A percentile compares a stretch with the other conserved stretches of the same genome.
Evolutionary conservation across 2,797 vertebrate species (phyloP).

Genomic region (Leuciscus waleckii): DNA sequence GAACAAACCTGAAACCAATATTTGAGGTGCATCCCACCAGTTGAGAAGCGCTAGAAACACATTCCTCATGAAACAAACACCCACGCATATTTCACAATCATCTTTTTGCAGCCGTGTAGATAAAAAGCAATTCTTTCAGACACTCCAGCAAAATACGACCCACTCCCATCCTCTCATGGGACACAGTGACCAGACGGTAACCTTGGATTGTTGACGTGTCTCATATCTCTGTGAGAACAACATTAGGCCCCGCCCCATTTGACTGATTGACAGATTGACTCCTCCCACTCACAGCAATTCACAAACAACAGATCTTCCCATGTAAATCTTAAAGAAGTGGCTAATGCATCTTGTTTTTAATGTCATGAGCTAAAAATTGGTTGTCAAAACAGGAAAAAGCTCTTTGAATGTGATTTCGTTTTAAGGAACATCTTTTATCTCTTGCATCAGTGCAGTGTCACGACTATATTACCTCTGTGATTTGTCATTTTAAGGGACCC

Average conservation of each 20-base stretch:
- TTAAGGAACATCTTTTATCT: constrained; percentile 3
- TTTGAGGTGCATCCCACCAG: constrained; percentile 2
- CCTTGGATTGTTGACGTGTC: background rate
- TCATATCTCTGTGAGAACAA: constrained; percentile 20
- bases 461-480: background rate
- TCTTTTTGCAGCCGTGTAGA: constrained; percentile 16
- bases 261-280: background rate
- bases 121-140: constrained; percentile 27
- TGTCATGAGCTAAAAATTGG: constrained; percentile 4
- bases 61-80: constrained; percentile 1
- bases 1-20: background rate
- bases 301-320: background rate
- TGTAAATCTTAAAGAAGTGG: constrained; percentile 3
- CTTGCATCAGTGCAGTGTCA: background rate
- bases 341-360: background rate
- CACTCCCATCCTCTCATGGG: constrained; percentile 12
- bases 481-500: background rate
- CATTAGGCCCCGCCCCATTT: background rate
- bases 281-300: background rate
- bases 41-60: background rate
- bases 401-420: constrained; percentile 1
- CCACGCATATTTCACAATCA: constrained; percentile 25
- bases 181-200: constrained; percentile 24
- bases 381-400: constrained; percentile 25
- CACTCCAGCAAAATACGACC: background rate